These are phyloP conservation scores for Mizuhopecten yessoensis DNA, from an alignment of 1,140 invertebrate species.

Conservation along the genomic window DNA sequence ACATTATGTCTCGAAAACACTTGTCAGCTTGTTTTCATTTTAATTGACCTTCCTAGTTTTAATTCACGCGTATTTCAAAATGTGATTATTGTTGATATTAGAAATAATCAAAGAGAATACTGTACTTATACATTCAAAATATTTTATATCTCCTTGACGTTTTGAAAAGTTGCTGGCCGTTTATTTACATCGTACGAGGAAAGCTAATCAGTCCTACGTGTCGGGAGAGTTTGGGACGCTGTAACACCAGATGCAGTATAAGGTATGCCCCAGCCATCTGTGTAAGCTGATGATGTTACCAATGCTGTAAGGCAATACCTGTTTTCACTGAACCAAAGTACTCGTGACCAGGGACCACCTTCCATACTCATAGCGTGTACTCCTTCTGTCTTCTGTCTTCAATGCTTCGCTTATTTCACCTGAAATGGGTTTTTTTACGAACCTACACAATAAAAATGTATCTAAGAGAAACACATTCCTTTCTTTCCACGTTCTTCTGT, in stretches of 20 bases:
- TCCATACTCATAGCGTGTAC: background rate
- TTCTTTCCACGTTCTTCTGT: too few relatives aligned
- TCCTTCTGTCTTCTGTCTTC: background rate
- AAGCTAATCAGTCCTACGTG: background rate
- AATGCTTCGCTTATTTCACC: background rate
- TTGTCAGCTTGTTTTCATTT: background rate
- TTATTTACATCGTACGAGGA: too few relatives aligned
- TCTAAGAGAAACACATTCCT: too few relatives aligned
- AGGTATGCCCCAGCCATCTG: background rate
- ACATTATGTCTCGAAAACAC: background rate
- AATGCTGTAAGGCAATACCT: background rate
- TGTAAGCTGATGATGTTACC: background rate
- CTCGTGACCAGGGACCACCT: conserved; percentile 3
- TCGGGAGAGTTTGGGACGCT: background rate
- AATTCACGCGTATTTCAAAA: too few relatives aligned
- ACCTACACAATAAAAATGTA: too few relatives aligned
- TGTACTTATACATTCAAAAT: too few relatives aligned
- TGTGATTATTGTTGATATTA: too few relatives aligned
- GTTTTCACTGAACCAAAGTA: background rate
- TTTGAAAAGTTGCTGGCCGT: too few relatives aligned
- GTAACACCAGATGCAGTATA: background rate
- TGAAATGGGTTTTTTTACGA: too few relatives aligned
- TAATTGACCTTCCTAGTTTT: too few relatives aligned
- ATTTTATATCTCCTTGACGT: too few relatives aligned
- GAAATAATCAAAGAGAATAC: too few relatives aligned